A percentile compares a stretch with the other conserved stretches of the same genome.
These are phyloP conservation scores for Chionomys nivalis DNA, from an alignment of 2,113 vertebrate genomes.

Conservation along the genomic window DNA sequence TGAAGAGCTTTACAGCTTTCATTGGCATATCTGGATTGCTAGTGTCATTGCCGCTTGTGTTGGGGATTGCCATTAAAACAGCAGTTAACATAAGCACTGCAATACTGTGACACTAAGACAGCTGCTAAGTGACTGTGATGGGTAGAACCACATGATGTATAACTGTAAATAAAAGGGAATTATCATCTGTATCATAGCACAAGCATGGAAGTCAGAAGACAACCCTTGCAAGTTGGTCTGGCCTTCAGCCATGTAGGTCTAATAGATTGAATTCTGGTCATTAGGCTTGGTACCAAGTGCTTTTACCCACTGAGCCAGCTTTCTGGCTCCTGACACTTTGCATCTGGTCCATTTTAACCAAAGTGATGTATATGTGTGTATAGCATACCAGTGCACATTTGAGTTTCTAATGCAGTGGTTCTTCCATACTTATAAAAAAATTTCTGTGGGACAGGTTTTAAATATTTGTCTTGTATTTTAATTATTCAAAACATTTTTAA, in stretches of 20 bases:
- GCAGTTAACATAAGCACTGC: too few species aligned
- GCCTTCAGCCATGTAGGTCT: background rate
- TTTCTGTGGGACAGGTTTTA: background rate
- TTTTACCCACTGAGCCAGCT: background rate
- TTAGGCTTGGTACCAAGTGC: background rate
- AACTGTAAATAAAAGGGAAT: too few species aligned
- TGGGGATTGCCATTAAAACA: too few species aligned
- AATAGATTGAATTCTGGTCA: background rate
- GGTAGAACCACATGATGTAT: too few species aligned
- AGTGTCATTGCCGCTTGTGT: too few species aligned
- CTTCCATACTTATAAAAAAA: background rate
- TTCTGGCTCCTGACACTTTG: background rate
- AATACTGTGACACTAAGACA: too few species aligned
- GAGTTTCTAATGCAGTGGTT: background rate
- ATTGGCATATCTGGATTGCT: too few species aligned
- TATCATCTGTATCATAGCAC: too few species aligned
- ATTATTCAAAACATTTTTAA: background rate
- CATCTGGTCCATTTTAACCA: background rate
- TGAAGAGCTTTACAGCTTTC: too few species aligned
- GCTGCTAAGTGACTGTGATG: too few species aligned
- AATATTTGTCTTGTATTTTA: background rate
- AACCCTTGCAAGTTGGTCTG: background rate
- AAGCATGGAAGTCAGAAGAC: background rate
- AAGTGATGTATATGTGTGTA: background rate
- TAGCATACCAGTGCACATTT: background rate